Percentiles rank a stretch among this genome's conserved stretches.
phyloP scores from a whole-genome alignment of 2,113 vertebrate species.

The Vulpes ferrilata region DNA sequence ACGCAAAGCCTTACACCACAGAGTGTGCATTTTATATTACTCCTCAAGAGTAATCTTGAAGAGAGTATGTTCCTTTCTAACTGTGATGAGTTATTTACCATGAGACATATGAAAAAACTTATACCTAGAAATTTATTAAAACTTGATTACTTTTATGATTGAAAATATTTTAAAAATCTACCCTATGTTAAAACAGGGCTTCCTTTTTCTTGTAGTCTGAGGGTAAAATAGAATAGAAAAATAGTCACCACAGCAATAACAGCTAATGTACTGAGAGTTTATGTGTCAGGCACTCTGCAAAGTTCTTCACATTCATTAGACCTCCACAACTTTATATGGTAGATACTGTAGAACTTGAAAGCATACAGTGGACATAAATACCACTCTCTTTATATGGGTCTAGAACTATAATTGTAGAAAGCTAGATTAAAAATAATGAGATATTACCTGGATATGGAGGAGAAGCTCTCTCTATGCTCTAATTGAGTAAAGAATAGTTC shows the following conservation, averaged over 20 bases:
- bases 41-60: not conserved
- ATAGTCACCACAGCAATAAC: not conserved
- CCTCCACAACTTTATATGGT: not conserved
- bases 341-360: not conserved
- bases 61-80: not conserved
- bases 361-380: not conserved
- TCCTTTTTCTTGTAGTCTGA: not conserved
- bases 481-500: not conserved
- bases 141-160: slow-evolving; percentile 7
- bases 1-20: not conserved
- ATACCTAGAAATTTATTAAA: slow-evolving; percentile 8
- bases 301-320: not conserved
- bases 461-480: not conserved
- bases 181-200: not conserved
- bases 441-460: not conserved
- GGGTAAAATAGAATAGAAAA: not conserved
- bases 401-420: slow-evolving; percentile 39
- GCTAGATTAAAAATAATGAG: not conserved
- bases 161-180: slow-evolving; percentile 49
- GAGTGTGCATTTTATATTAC: not conserved
- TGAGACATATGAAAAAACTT: not conserved
- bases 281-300: not conserved
- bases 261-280: not conserved
- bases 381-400: not conserved
- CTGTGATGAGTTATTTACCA: not conserved